Percentiles rank a stretch among this genome's conserved stretches.
Conservation (phyloP, 2,888 invertebrate species). For the Cephus sareptanus region DNA sequence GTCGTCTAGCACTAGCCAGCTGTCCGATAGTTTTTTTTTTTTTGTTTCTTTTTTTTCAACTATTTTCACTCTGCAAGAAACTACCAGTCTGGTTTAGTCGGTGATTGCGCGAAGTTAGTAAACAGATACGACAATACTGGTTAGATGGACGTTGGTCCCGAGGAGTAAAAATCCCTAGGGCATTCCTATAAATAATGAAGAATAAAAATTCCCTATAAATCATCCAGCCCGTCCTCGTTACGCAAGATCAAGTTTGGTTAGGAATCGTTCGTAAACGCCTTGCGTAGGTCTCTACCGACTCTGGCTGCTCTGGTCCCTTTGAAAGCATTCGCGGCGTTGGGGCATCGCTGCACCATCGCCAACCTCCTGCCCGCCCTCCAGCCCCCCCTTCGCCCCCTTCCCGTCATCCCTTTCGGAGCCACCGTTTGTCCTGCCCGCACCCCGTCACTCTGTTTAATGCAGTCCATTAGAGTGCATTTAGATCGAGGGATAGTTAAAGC, state of each 20-base stretch:
- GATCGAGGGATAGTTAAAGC: conserved; percentile 65
- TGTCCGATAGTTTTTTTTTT: conserved; percentile 17
- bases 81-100: not conserved
- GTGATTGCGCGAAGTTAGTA: not conserved
- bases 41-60: not conserved
- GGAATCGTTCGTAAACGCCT: not conserved
- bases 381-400: conserved; percentile 30
- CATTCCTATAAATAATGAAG: not conserved
- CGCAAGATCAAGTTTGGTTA: not conserved
- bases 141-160: too few relatives aligned
- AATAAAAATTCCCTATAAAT: not conserved
- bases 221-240: not conserved
- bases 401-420: conserved; percentile 26
- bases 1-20: conserved; percentile 49
- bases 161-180: too few relatives aligned
- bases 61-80: not conserved
- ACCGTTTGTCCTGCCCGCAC: conserved; percentile 26
- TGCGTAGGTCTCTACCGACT: not conserved
- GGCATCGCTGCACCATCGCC: conserved; percentile 20
- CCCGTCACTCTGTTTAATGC: conserved; percentile 63
- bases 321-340: conserved; percentile 37
- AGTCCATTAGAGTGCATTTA: conserved; percentile 67
- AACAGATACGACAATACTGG: too few relatives aligned
- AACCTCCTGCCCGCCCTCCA: conserved; percentile 18
- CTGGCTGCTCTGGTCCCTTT: conserved; percentile 28